Conservation (phyloP, 2,797 vertebrate genomes). For the Notamacropus eugenii region DNA sequence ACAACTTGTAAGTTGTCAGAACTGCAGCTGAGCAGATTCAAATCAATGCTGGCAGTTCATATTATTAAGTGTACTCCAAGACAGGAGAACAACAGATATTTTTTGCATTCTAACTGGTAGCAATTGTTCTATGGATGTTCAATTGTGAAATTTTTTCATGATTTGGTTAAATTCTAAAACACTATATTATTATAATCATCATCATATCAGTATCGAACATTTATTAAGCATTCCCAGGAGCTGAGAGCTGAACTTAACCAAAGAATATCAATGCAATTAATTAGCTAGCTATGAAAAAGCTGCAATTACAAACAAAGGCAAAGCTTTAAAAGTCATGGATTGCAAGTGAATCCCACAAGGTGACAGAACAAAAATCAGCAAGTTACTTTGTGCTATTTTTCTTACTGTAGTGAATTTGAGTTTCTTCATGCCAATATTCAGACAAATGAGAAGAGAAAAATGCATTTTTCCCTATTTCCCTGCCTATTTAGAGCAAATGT, state of each 20-base stretch:
- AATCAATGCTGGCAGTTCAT: slow-evolving; percentile 42
- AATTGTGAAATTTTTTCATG: not conserved
- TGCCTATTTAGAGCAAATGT: slow-evolving; percentile 35
- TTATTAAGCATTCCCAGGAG: slow-evolving; percentile 49
- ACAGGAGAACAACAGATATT: not conserved
- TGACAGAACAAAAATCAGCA: slow-evolving; percentile 23
- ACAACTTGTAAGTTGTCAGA: slow-evolving; percentile 28
- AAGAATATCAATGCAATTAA: slow-evolving; percentile 49
- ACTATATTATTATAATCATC: not conserved
- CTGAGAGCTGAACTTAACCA: slow-evolving; percentile 37
- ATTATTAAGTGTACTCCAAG: not conserved
- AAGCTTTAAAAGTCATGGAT: slow-evolving; percentile 19
- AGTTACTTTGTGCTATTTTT: not conserved
- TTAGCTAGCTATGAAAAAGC: slow-evolving; percentile 44
- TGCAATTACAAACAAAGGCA: not conserved
- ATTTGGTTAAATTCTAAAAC: slow-evolving; percentile 1
- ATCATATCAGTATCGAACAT: not conserved
- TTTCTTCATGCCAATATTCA: slow-evolving; percentile 31
- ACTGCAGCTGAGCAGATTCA: slow-evolving; percentile 56
- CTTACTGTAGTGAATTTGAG: not conserved
- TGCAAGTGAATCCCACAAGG: not conserved
- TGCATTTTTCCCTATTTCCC: slow-evolving; percentile 1
- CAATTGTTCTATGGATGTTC: not conserved
- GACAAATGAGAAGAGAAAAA: slow-evolving; percentile 33
- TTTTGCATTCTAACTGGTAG: not conserved